Evolutionary conservation across 2,113 vertebrate genomes (phyloP), one percentile per base, ranked within the genome.

Genomic region (Percopsis transmontana): DNA sequence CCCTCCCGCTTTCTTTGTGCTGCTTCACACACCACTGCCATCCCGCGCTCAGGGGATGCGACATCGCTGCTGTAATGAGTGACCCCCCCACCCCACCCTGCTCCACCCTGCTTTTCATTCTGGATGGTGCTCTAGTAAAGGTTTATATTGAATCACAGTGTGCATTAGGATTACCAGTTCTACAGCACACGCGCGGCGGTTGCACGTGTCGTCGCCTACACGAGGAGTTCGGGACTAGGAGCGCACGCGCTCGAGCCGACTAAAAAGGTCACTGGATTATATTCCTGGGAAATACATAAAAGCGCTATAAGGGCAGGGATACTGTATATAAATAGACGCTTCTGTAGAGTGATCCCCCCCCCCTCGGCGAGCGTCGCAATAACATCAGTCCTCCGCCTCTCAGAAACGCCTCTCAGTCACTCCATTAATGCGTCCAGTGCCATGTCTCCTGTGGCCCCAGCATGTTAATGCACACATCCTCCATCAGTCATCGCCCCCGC

Each of bases 401-500:
- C 58, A 71, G 87, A 88, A 85, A 82, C 80, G n/a, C n/a, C n/a
- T n/a, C n/a, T n/a, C n/a, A 88, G 84, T 88, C 80, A 80, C 79
- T 89, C 83, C 77, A 89, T 89, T 87, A 90, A 89, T 86, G 85
- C 82, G 81, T 90, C 79, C 81, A 81, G 80, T 82, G 87, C 84
- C 80, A 80, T 68, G 60, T 85, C 87, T 89, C 83, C 74, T 66
- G 80, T 82, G 85, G 87, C 85, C 77, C 77, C 67, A 64, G 72
- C 81, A 86, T 70, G 77, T 80, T 88, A 87, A 90, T 87, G 82
- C 87, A 68, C 64, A 77, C 81, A 73, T 78, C 81, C 78, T 86
- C 85, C 81, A 87, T 88, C 87, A 82, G 82, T 88, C 85, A 87
- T 60, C 67, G 68, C 77, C 78, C 74, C 71, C 71, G 73, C 70